Conservation (phyloP, 2,797 vertebrate species). For the Sebastiscus tertius region DNA sequence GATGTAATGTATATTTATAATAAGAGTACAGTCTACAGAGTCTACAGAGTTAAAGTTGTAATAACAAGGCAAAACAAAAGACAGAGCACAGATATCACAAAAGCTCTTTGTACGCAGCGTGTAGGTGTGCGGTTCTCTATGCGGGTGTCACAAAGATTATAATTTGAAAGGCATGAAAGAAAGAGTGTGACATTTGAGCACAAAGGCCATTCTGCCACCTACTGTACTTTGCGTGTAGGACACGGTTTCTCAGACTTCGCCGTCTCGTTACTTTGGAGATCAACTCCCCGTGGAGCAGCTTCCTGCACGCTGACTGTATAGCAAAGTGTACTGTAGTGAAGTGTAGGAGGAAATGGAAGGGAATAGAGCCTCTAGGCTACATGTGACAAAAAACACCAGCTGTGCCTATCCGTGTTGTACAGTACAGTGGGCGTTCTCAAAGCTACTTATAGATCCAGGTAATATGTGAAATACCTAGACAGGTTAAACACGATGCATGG, state of each 20-base stretch:
- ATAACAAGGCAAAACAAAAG: background rate
- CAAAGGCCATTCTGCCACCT: constrained; percentile 56
- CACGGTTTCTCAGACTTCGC: constrained; percentile 23
- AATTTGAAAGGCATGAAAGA: constrained; percentile 55
- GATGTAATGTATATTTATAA: background rate
- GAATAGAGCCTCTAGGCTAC: background rate
- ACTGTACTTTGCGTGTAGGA: constrained; percentile 36
- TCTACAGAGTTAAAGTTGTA: background rate
- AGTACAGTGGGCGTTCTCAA: background rate
- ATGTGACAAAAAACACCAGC: constrained; percentile 22
- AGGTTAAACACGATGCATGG: background rate
- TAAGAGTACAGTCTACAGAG: background rate
- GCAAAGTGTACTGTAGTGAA: background rate
- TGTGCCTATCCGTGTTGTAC: background rate
- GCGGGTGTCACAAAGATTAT: constrained; percentile 38
- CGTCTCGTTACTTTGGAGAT: constrained; percentile 46
- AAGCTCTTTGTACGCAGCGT: constrained; percentile 30
- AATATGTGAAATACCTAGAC: background rate
- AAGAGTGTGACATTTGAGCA: constrained; percentile 59
- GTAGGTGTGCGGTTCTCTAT: constrained; percentile 42
- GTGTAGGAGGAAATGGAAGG: constrained; percentile 8
- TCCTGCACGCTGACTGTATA: constrained; percentile 17
- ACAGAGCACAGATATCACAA: constrained; percentile 11
- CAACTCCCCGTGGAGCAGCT: constrained; percentile 37
- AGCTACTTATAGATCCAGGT: background rate